Evolutionary conservation across 1,140 invertebrate genomes (phyloP), one percentile per base, ranked within the genome.

Genomic region (Stegodyphus dumicola): DNA sequence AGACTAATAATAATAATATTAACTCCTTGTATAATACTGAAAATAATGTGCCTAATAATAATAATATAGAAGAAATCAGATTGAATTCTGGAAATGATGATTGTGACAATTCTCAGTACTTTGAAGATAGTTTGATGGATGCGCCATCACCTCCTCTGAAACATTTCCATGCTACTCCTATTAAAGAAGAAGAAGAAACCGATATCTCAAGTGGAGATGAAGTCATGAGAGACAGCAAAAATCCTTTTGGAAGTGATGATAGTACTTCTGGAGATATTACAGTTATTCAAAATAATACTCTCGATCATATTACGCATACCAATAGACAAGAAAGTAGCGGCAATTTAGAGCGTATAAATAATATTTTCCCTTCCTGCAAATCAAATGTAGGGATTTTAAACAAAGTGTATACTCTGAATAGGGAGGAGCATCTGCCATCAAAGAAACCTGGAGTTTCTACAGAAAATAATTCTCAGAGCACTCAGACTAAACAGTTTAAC

Each of bases 61-160:
- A 87, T 52, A 84, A 87, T 18, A 49, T 77, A 18, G 79, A 76
- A 18, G 60, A 75, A 52, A 66, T 65, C n/a, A 48, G 60, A 51
- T 54, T 56, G 18, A 77, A 52, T 56, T 71, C 70, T 70, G 17
- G 85, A 49, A 64, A 69, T 76, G 86, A 80, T 54, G 88, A 88
- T 51, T 85, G 79, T 64, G 86, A 86, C 18, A 87, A 87, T 66
- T 88, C 87, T 78, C 87, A 87, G 77, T 87, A 86, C 83, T 88
- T 88, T 87, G 88, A 88, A 87, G 88, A 88, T 85, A 88, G 88
- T 86, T 81, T 88, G 76, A 85, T 88, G 69, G 87, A 86, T 60
- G 65, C 70, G 17, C 86, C 64, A 66, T 66, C 86, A 18, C 80
- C 77, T 17, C 74, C 77, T 52, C 73, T 85, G 13, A 87, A 87